Conservation (phyloP, 2,888 invertebrate genomes). For the Pegoplata infirma region DNA sequence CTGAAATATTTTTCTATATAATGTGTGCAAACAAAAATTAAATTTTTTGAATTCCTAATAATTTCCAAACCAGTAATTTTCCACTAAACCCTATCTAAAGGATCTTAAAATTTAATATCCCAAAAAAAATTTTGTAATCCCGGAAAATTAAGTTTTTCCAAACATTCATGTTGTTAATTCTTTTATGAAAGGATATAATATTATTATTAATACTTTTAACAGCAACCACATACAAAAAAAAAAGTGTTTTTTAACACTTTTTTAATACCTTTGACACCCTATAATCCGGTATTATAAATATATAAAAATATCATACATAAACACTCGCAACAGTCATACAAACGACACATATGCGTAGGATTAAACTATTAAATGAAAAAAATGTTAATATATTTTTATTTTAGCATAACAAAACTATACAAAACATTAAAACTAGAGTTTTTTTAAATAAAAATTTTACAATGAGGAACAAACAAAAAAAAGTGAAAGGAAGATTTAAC, state of each 20-base stretch:
- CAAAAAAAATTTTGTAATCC: neutral
- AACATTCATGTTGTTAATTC: neutral
- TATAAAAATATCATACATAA: slow-evolving; percentile 50
- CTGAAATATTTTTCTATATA: too few species aligned
- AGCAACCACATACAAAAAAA: slow-evolving; percentile 1
- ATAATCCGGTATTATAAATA: slow-evolving; percentile 65
- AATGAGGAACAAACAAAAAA: slow-evolving; percentile 28
- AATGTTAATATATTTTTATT: slow-evolving; percentile 66
- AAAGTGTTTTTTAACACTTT: slow-evolving; percentile 23
- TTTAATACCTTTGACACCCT: slow-evolving; percentile 65
- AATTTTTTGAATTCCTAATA: too few species aligned
- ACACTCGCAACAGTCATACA: slow-evolving; percentile 13
- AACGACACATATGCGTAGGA: slow-evolving; percentile 74
- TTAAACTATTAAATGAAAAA: slow-evolving; percentile 75
- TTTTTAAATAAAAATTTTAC: neutral
- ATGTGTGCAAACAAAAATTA: too few species aligned
- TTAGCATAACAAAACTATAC: slow-evolving; percentile 51
- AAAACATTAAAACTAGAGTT: slow-evolving; percentile 33
- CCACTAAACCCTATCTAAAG: too few species aligned
- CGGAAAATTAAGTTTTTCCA: neutral
- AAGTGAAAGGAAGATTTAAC: slow-evolving; percentile 17
- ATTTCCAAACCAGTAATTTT: too few species aligned
- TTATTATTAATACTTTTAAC: slow-evolving; percentile 44
- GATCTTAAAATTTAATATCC: too few species aligned
- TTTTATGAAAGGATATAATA: slow-evolving; percentile 1